Evolutionary conservation across 2,888 invertebrate species (phyloP).

Genomic region (Leptinotarsa juncta): DNA sequence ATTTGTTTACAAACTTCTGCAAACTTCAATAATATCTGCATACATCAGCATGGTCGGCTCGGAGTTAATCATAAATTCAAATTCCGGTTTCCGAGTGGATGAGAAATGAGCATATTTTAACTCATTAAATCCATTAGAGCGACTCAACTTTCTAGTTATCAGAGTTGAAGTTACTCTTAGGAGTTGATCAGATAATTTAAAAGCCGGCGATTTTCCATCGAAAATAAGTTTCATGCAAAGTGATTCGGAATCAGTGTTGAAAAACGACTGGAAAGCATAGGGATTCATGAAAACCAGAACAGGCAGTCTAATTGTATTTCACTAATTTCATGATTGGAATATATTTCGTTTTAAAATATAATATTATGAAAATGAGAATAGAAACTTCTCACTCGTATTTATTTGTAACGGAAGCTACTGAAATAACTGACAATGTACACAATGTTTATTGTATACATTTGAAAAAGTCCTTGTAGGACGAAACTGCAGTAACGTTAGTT

Average conservation of each 20-base stretch:
- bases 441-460: too few species aligned
- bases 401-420: too few species aligned
- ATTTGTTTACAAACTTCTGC: constrained; percentile 41
- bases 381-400: too few species aligned
- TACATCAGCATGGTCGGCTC: constrained; percentile 40
- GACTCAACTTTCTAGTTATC: constrained; percentile 56
- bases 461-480: too few species aligned
- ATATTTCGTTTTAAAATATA: background rate
- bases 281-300: constrained; percentile 7
- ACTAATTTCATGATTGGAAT: background rate
- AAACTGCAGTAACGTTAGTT: too few species aligned
- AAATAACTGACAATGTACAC: too few species aligned
- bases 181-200: constrained; percentile 36
- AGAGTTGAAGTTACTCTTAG: constrained; percentile 46
- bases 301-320: constrained; percentile 1
- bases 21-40: constrained; percentile 37
- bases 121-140: constrained; percentile 59
- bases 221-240: constrained; percentile 8
- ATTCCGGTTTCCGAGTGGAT: constrained; percentile 46
- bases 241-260: constrained; percentile 1
- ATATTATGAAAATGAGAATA: too few species aligned
- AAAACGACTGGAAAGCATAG: constrained; percentile 3
- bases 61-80: constrained; percentile 54
- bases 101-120: constrained; percentile 58
- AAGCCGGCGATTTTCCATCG: constrained; percentile 47